These are phyloP conservation scores for Euphydryas editha DNA, from an alignment of 2,888 invertebrate species.

Conservation along the genomic window DNA sequence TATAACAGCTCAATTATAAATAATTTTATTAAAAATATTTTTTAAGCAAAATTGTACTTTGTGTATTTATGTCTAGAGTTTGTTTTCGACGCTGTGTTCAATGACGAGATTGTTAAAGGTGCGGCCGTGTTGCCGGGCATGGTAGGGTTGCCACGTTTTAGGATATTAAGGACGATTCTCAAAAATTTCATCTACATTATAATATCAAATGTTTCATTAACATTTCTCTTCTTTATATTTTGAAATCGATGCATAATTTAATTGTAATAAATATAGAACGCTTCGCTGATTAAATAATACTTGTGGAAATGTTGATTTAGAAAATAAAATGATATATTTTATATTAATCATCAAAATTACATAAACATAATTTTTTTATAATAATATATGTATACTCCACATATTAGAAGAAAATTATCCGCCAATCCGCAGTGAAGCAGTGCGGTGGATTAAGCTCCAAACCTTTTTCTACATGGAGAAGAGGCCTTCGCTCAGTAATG, in stretches of 20 bases:
- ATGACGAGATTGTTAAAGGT: constrained; percentile 4
- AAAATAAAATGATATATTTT: too few relatives aligned
- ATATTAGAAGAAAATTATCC: too few relatives aligned
- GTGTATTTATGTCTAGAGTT: neutral
- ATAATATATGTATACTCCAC: too few relatives aligned
- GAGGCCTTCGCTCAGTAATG: too few relatives aligned
- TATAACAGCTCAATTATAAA: constrained; percentile 45
- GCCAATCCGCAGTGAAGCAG: too few relatives aligned
- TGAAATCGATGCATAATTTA: too few relatives aligned
- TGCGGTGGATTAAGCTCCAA: too few relatives aligned
- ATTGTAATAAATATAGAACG: too few relatives aligned
- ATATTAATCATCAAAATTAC: too few relatives aligned
- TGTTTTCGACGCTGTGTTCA: neutral
- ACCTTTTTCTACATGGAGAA: too few relatives aligned
- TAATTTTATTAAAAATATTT: constrained; percentile 41
- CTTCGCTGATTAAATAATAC: too few relatives aligned
- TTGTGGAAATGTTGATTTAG: neutral
- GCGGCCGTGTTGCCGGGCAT: neutral
- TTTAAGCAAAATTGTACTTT: neutral
- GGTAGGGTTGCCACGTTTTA: constrained; percentile 1
- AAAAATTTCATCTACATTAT: neutral
- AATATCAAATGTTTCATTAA: neutral
- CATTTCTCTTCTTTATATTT: neutral
- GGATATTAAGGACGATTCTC: neutral
- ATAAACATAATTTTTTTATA: too few relatives aligned